Evolutionary conservation across 2,113 vertebrate species (phyloP), one percentile per base, ranked within the genome.

Genomic region (Notechis scutatus): DNA sequence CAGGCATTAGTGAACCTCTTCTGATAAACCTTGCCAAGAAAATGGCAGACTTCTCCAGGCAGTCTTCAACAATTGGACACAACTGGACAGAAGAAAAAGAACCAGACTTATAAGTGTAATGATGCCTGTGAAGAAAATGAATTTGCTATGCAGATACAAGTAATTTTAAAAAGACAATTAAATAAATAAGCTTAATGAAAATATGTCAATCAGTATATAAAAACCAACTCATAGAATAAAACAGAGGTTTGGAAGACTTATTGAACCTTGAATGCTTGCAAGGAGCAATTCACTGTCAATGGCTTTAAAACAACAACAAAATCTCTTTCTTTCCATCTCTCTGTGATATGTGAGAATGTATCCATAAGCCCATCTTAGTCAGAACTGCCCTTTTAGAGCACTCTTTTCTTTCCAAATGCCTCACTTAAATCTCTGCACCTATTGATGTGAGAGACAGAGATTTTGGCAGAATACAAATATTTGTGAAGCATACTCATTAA

Each of bases 401-500:
- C 95, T 96, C 91, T 95, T 95, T 94, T 96, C 61, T 93, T 97
- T 97, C 96, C 94, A 97, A 92, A 95, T 94, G 93, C 96, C 92
- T 26, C 55, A 39, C 74, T 90, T 97, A 95, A 52, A 95, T 88
- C 61, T 97, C 96, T 95, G 94, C 95, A 93, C 95, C 95, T 97
- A 95, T 92, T 95, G 94, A 97, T 88, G 91, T 96, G 96, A 97
- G 96, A 97, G 95, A 89, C n/a, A 90, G 94, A 95, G 94, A 97
- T 96, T 97, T 89, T 97, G 96, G 96, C 96, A 95, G 96, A 97
- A 91, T 85, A 96, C 93, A 97, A 97, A 97, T 94, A 97, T 96
- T 96, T 97, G 97, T 93, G 95, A 96, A 94, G 96, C 95, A 96
- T 97, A 95, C 95, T 97, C 96, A 96, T 98, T 97, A 97, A 96